Evolutionary conservation across 53 echinoderm and acorn worm genomes (phyloP).

Genomic region (Astropecten irregularis): DNA sequence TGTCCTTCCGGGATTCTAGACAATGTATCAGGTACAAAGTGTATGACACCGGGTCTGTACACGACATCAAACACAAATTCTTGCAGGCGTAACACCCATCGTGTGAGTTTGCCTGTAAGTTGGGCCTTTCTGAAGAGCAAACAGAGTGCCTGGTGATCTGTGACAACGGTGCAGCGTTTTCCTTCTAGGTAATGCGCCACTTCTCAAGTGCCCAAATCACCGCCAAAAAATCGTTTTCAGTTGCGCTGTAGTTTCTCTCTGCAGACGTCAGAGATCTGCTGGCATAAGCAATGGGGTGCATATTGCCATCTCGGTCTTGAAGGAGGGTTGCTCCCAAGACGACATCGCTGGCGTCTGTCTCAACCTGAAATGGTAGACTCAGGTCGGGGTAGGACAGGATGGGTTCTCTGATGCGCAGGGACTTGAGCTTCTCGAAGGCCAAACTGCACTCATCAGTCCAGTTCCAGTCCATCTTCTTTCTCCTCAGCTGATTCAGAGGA

Average conservation of each 20-base stretch:
- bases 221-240: constrained; percentile 19
- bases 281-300: not conserved
- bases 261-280: constrained; percentile 14
- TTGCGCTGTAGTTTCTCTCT: constrained; percentile 36
- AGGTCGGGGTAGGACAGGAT: constrained; percentile 27
- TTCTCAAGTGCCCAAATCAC: constrained; percentile 17
- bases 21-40: constrained; percentile 48
- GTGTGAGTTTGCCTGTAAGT: constrained; percentile 32
- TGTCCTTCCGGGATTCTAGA: not conserved
- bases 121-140: constrained; percentile 56
- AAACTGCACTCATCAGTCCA: constrained; percentile 12
- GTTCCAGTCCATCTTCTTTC: constrained; percentile 1
- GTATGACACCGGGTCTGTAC: constrained; percentile 47
- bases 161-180: constrained; percentile 5
- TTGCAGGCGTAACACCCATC: constrained; percentile 54
- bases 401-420: not conserved
- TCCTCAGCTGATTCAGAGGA: constrained; percentile 26
- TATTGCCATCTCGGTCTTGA: not conserved
- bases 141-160: constrained; percentile 57
- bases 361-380: not conserved
- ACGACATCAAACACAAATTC: constrained; percentile 54
- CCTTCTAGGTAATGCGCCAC: constrained; percentile 42
- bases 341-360: constrained; percentile 25
- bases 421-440: constrained; percentile 10
- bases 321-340: constrained; percentile 30